Percentiles rank a stretch among this genome's conserved stretches.
Evolutionary conservation across 2,888 invertebrate species (phyloP).

Genomic region (Epicampocera succincta): DNA sequence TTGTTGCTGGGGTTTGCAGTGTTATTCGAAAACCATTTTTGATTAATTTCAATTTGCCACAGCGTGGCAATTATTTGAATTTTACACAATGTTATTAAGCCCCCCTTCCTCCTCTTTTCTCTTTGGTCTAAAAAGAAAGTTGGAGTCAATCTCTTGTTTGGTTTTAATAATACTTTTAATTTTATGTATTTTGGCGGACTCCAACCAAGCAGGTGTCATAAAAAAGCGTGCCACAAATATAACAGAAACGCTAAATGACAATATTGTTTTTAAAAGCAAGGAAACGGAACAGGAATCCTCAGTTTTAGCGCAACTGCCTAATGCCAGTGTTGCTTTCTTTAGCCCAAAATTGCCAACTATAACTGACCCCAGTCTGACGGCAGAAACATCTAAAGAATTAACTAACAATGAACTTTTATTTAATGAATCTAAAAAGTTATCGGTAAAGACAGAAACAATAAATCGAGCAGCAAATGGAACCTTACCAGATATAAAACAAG

Average conservation of each 20-base stretch:
- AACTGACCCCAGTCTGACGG: not conserved
- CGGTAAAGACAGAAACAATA: slow-evolving; percentile 1
- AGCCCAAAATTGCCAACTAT: slow-evolving; percentile 29
- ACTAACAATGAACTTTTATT: slow-evolving; percentile 49
- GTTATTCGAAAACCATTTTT: not conserved
- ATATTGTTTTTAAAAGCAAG: not conserved
- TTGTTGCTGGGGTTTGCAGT: not conserved
- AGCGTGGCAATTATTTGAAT: slow-evolving; percentile 7
- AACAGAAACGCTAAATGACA: slow-evolving; percentile 5
- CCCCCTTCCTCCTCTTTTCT: not conserved
- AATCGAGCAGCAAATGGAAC: not conserved
- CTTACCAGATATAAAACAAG: not conserved
- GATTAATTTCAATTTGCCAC: slow-evolving; percentile 8
- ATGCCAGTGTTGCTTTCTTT: slow-evolving; percentile 15
- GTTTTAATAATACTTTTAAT: slow-evolving; percentile 15
- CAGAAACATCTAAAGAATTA: slow-evolving; percentile 45
- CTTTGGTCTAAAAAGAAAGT: slow-evolving; percentile 5
- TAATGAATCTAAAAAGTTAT: slow-evolving; percentile 35
- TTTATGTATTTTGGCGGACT: slow-evolving; percentile 5
- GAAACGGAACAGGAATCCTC: slow-evolving; percentile 25
- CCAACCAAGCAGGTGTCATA: slow-evolving; percentile 55
- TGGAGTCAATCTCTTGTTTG: slow-evolving; percentile 3
- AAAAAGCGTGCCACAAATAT: slow-evolving; percentile 44
- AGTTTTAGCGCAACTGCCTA: slow-evolving; percentile 5
- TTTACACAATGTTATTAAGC: slow-evolving; percentile 36